phyloP scores from a whole-genome alignment of 1,140 invertebrate genomes.

The Popillia japonica region DNA sequence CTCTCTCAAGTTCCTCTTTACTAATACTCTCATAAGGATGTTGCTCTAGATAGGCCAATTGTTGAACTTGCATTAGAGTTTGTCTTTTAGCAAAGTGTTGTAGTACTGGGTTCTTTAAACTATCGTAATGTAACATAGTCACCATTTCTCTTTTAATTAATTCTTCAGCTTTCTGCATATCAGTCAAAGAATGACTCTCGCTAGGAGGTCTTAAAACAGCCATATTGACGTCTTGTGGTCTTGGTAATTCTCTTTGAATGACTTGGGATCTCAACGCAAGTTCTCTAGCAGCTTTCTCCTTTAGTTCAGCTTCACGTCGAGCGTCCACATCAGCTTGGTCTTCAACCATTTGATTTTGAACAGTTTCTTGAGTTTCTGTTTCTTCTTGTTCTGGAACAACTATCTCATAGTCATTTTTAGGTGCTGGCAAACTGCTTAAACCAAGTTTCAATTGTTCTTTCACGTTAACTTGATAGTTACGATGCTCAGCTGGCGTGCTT shows the following conservation, averaged over 20 bases:
- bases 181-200: conserved; percentile 79
- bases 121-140: conserved; percentile 93
- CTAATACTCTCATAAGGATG: conserved; percentile 83
- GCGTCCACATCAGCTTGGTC: conserved; percentile 93
- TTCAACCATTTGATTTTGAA: conserved; percentile 66
- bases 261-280: conserved; percentile 84
- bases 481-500: conserved; percentile 70
- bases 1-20: conserved; percentile 73
- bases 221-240: conserved; percentile 87
- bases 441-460: conserved; percentile 80
- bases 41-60: conserved; percentile 83
- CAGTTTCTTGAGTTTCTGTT: conserved; percentile 63
- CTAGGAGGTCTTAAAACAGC: conserved; percentile 78
- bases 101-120: conserved; percentile 71
- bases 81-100: conserved; percentile 58
- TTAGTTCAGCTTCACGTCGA: conserved; percentile 68
- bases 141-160: conserved; percentile 98
- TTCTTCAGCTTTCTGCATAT: conserved; percentile 95
- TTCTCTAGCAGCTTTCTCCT: conserved; percentile 67
- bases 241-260: conserved; percentile 88
- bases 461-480: conserved; percentile 69
- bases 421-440: conserved; percentile 82
- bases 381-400: conserved; percentile 91
- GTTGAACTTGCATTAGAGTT: conserved; percentile 69
- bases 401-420: conserved; percentile 98